Evolutionary conservation across 1,140 invertebrate species (phyloP), one percentile per base, ranked within the genome.

Genomic region (Euwallacea fornicatus): DNA sequence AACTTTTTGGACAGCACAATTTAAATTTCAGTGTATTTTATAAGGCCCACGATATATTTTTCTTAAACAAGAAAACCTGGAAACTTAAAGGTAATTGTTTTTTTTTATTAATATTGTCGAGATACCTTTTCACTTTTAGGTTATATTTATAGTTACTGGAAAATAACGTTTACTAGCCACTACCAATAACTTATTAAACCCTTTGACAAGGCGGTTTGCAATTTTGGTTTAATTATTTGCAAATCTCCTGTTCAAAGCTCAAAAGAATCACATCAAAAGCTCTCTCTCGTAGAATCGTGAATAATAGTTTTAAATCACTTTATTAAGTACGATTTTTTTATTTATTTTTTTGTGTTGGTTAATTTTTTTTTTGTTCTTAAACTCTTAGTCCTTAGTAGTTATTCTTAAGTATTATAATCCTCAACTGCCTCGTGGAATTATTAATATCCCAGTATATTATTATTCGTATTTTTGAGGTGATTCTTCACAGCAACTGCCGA

Each of bases 21-120:
- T 77, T 72, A 82, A 81, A 81, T 79, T 82, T 81, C 80, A 82
- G 79, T 81, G 81, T 82, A 82, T 81, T 80, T 81, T 83, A 65
- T 71, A 83, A 83, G 83, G 83, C 83, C 83, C 83, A 83, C 81
- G 78, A 83, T 82, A 81, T 79, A 81, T 76, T 81, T 81, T 73
- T 76, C 77, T 81, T 81, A 78, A 82, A 82, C 78, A 78, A 79
- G 21, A 33, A 33, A 33, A 33, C 21, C 21, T 33, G 21, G 21
- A 33, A 33, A 82, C 81, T 61, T 33, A 47, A 63, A 65, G 54
- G 7, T 63, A 81, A 80, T 73, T 81, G 75, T 80, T 16, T 16
- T 81, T n/a, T 33, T 33, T 33, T 33, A 33, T 82, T 76, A 82
- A 83, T 83, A 83, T 83, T 83, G 82, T 83, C 82, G 80, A 81